Evolutionary conservation across 2,888 invertebrate species (phyloP), one percentile per base, ranked within the genome.

Genomic region (Microplitis manilae): DNA sequence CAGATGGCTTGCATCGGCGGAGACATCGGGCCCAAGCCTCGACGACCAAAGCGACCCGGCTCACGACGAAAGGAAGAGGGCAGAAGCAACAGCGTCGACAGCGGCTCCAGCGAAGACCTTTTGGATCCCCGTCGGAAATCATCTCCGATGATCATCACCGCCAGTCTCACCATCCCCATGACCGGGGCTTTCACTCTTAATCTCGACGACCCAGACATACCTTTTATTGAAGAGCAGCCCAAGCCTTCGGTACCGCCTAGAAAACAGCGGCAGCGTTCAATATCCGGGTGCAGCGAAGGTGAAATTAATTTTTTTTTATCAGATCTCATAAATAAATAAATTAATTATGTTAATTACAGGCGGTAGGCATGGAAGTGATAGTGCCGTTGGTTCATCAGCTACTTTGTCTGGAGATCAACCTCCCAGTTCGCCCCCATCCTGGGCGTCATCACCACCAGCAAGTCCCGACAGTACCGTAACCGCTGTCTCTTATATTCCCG

Each of bases 161-260:
- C 96, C 0, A 95, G 95, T 81, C 92, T 96, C 60, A 95, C 95
- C 86, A 95, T 96, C 91, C 95, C 96, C 6, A 93, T 93, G 81
- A 89, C 90, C 77, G 90, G 90, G 60, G 90, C 90, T 80, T 90
- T 91, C 82, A 91, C 91, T 68, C 91, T 93, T 81, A 92, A 91
- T 83, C 90, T 92, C 81, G 93, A 93, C 84, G 92, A 93, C 83
- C 89, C 91, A 78, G 94, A 94, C 91, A 94, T 94, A 91, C 94
- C 94, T 79, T 94, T 91, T 84, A 94, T 94, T 84, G 94, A 94
- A 87, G 94, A 94, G 77, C 70, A 85, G n/a, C 83, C 84, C 82
- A 92, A 81, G 87, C 84, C 85, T 87, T 87, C 86, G 17, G 86
- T 90, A 83, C 90, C 91, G 50, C 92, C 92, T 1, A 89, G 92